These are phyloP conservation scores for Troides oblongomaculatus DNA, from an alignment of 2,888 invertebrate species.

Conservation along the genomic window DNA sequence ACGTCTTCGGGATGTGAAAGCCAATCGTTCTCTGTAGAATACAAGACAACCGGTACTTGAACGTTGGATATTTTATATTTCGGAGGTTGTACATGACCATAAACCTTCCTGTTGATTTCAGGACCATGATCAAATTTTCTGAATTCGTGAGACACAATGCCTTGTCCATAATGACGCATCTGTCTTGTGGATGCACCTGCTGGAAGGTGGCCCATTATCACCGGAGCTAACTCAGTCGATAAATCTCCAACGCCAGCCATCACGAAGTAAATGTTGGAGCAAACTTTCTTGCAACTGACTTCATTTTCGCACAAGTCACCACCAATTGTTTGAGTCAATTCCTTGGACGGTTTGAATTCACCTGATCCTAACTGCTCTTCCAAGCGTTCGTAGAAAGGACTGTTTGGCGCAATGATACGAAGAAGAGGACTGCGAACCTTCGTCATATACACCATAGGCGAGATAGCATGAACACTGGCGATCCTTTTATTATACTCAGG, in stretches of 20 bases:
- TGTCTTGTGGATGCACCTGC: slow-evolving; percentile 79
- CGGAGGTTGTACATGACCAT: slow-evolving; percentile 58
- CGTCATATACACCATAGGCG: slow-evolving; percentile 71
- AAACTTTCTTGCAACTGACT: slow-evolving; percentile 71
- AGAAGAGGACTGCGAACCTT: slow-evolving; percentile 66
- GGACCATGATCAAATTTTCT: slow-evolving; percentile 64
- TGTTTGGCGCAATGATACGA: slow-evolving; percentile 63
- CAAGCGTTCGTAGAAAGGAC: slow-evolving; percentile 49
- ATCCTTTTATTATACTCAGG: slow-evolving; percentile 68
- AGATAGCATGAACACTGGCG: slow-evolving; percentile 62
- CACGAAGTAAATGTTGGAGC: slow-evolving; percentile 81
- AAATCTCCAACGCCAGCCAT: slow-evolving; percentile 80
- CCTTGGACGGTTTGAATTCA: slow-evolving; percentile 55
- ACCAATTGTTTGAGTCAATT: slow-evolving; percentile 53
- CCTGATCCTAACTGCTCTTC: slow-evolving; percentile 51
- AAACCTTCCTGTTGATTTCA: slow-evolving; percentile 57
- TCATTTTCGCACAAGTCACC: slow-evolving; percentile 59
- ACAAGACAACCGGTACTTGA: slow-evolving; percentile 62
- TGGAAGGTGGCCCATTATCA: slow-evolving; percentile 76
- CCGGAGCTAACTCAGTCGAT: slow-evolving; percentile 75
- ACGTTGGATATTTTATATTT: slow-evolving; percentile 63
- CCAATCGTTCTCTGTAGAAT: slow-evolving; percentile 82
- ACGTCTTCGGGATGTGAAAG: slow-evolving; percentile 82
- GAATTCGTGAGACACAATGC: slow-evolving; percentile 56
- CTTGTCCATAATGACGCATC: slow-evolving; percentile 79